Base-by-base conservation (phyloP, 2,113 vertebrate genomes). In the Strix aluco region DNA sequence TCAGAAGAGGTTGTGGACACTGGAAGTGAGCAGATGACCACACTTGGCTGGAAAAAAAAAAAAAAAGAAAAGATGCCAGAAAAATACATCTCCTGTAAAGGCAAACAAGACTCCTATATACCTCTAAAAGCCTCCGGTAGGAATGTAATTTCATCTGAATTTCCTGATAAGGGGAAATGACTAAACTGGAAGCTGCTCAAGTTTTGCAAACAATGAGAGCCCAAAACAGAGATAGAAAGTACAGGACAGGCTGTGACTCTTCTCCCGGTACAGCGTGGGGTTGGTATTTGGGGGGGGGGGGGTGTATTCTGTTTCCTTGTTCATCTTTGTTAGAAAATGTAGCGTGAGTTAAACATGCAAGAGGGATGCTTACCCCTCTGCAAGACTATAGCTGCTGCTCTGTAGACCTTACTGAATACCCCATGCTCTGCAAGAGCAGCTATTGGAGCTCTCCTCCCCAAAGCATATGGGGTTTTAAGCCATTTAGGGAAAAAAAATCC, bases 151-250 rank as follows among this genome's bases (percentile, higher is more conserved):
- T 95, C 66, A 95, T 95, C 92, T 92, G 86, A 94, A 89, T 89
- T 94, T 96, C 88, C 94, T 94, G 94, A 97, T 97, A 95, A 96
- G 81, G n/a, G 91, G 78, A 97, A 97, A 97, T 97, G 40, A 87
- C 91, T 96, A 46, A 95, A 80, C 95, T 96, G 97, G 94, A 97
- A 96, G 78, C 95, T 6, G 3, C 70, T 97, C 91, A 95, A 95
- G n/a, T 91, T 95, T 94, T 97, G 73, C 66, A 72, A 75, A 51
- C 23, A 85, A 3, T 71, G 82, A 79, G 42, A 91, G 77, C 44
- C 57, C 22, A 75, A 89, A 94, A 69, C 51, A 62, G 89, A 89
- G 65, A 79, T 49, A 26, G 14, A 73, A 89, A 21, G 10, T 40
- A 58, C 36, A 57, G 57, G 30, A 27, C 32, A 34, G 42, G 36